A percentile compares a stretch with the other conserved stretches of the same genome.
phyloP scores from a whole-genome alignment of 2,888 invertebrate genomes.

The Drosophila cognata region DNA sequence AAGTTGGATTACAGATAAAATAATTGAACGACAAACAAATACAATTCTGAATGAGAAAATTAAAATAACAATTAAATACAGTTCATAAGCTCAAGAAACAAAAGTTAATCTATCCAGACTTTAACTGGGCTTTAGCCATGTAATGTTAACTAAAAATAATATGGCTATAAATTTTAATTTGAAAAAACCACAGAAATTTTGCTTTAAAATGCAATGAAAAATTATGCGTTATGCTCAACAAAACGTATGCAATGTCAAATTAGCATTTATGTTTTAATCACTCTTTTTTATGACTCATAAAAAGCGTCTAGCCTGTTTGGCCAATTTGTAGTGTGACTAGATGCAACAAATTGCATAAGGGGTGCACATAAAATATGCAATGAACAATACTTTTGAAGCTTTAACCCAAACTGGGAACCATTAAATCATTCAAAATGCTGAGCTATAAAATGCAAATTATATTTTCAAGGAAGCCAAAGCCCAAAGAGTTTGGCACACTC shows the following conservation, averaged over 20 bases:
- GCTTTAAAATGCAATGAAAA: not conserved
- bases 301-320: slow-evolving; percentile 28
- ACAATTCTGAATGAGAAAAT: not conserved
- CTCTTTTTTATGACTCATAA: slow-evolving; percentile 20
- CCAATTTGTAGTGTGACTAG: slow-evolving; percentile 9
- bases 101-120: not conserved
- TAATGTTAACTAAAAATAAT: not conserved
- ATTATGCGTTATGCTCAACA: not conserved
- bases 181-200: not conserved
- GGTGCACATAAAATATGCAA: slow-evolving; percentile 53
- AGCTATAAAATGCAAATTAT: slow-evolving; percentile 63
- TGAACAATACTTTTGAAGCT: slow-evolving; percentile 52
- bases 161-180: not conserved
- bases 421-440: slow-evolving; percentile 58
- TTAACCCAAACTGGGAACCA: slow-evolving; percentile 38
- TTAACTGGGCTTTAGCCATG: not conserved
- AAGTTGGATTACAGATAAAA: not conserved
- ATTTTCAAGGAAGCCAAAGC: slow-evolving; percentile 52
- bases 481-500: not conserved
- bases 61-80: not conserved
- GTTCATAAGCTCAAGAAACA: too few relatives aligned
- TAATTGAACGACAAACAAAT: not conserved
- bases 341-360: slow-evolving; percentile 63
- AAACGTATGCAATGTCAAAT: slow-evolving; percentile 13
- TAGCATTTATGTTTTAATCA: not conserved